Evolutionary conservation across 2,113 vertebrate genomes (phyloP).

Genomic region (Canis aureus): DNA sequence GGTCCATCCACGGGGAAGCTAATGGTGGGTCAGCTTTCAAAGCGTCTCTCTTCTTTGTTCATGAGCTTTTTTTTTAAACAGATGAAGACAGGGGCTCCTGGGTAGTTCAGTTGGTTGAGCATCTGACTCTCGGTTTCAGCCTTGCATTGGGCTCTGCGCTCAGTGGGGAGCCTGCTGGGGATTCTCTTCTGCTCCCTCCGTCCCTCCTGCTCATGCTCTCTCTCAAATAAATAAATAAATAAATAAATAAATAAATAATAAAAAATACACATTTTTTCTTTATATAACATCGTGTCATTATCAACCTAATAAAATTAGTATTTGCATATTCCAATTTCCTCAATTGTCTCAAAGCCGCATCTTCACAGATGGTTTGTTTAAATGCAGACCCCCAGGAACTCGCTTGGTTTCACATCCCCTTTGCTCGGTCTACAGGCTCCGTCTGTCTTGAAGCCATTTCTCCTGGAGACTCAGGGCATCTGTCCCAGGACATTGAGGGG

Average conservation of each 20-base stretch:
- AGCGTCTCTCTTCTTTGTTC: background rate
- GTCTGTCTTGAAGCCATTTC: background rate
- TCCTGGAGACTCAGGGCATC: background rate
- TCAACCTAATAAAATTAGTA: background rate
- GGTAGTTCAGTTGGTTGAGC: background rate
- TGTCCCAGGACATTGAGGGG: too few species aligned
- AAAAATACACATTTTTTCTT: background rate
- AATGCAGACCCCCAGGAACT: background rate
- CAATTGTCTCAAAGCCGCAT: background rate
- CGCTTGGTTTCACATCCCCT: rapidly evolving
- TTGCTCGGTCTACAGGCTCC: rapidly evolving
- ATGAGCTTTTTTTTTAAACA: background rate
- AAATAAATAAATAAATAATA: background rate
- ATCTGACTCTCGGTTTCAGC: background rate
- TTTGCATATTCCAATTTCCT: background rate
- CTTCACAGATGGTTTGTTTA: background rate
- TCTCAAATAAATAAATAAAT: background rate
- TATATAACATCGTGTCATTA: background rate
- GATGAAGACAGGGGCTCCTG: background rate
- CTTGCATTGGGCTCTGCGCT: background rate
- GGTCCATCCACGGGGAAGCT: too few species aligned
- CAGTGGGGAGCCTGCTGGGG: background rate
- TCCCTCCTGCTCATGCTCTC: background rate
- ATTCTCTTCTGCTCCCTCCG: background rate
- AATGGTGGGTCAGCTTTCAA: background rate